Base-by-base conservation (phyloP, 37 sponge, comb jelly and placozoan species). In the Mnemiopsis leidyi region DNA sequence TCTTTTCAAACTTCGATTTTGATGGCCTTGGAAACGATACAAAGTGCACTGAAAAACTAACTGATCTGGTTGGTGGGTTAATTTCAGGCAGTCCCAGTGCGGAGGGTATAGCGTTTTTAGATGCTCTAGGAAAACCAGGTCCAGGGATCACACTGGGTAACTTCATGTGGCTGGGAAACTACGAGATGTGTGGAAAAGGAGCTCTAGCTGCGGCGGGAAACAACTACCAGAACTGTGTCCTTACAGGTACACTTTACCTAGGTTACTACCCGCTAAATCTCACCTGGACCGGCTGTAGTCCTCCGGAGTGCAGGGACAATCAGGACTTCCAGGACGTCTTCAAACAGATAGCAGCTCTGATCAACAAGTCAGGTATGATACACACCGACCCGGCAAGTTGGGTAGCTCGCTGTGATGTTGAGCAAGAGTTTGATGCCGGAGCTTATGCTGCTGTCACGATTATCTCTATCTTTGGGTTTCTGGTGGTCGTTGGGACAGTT, bases 301-400 rank as follows among this genome's bases (percentile, higher is more conserved):
- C 82, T 3, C 38, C 16, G 7, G 82, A 79, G 37, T 79, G 82
- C 82, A 79, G 82, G 82, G 73, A 29, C 3, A 30, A 30, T 30
- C 23, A 71, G 23, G 73, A 5, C 73, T 71, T 30, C n/a, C n/a
- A n/a, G 16, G 73, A 71, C 26, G 73, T 71, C 2, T 25, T 29
- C 23, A 71, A 25, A 71, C 3, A 71, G 73, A 71, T 71, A 7
- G 23, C 23, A 5, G 23, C 23, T 3, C 16, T 71, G 3, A 3
- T 71, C 25, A 71, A 71, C 73, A 71, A 71, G 25, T 25, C 21
- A 5, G 26, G 26, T 3, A 30, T 18, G 3, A 3, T 71, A 3
- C 26, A 71, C 73, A 25, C 26, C 26, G 23, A 29, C 7, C 73
- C 73, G 29, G 73, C 29, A 3, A 7, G 26, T 5, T 25, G 29